Evolutionary conservation across 2,888 invertebrate species (phyloP), one percentile per base, ranked within the genome.

Genomic region (Tridacna gigas): DNA sequence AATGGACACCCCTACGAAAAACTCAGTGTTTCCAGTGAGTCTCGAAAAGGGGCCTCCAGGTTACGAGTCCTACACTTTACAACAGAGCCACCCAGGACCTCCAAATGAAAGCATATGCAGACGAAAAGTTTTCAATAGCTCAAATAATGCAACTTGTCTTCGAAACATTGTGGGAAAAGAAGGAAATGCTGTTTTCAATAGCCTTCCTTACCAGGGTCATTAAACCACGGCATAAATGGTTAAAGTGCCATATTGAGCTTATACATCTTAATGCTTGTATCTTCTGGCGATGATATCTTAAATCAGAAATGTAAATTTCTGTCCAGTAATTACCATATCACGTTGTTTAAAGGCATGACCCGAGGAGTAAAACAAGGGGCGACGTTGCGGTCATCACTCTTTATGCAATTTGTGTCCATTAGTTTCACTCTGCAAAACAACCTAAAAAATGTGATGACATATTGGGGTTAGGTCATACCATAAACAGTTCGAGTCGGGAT

Each of bases 401-500:
- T 71, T 71, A 71, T 71, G 71, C 51, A 71, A 71, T 47, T 71
- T 15, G 26, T 71, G 71, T 71, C 71, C 71, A 71, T 71, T 71
- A 71, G 71, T 71, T 71, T 71, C 71, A 47, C 25, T n/a, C 51
- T 48, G 48, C 48, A 51, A 51, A 69, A 71, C 51, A 71, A 22
- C 71, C 63, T 13, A 63, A 71, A 71, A 71, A 48, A 71, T 51
- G 71, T 48, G 71, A 51, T 71, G 74, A 75, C 75, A 75, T 75
- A 75, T 47, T 22, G 63, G 51, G 75, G 75, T 75, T 75, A 75
- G 75, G 75, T 75, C 75, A 75, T 75, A 75, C 63, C 75, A 65
- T 61, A 63, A 47, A 75, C 63, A 65, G 22, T 65, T 22, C 65
- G 51, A 48, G 71, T 71, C 71, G n/a, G 25, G 20, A 11, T 25